Evolutionary conservation across 2,888 invertebrate genomes (phyloP).

Genomic region (Orthosia incerta): DNA sequence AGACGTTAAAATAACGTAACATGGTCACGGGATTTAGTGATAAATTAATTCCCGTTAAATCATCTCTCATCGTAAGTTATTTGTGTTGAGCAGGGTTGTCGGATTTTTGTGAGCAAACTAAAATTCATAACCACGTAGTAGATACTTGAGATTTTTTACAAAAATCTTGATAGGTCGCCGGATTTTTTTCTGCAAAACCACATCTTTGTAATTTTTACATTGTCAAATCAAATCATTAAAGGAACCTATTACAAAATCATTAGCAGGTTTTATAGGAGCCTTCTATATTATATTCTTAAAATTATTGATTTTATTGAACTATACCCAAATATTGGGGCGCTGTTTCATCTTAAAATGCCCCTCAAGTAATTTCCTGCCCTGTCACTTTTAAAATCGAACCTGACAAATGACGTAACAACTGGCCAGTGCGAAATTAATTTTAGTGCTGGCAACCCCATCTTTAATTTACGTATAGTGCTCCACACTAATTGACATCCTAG

Average conservation of each 20-base stretch:
- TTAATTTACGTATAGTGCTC: slow-evolving; percentile 37
- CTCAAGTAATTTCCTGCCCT: slow-evolving; percentile 38
- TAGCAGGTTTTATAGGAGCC: too few relatives aligned
- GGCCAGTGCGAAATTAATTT: slow-evolving; percentile 23
- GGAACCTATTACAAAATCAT: too few relatives aligned
- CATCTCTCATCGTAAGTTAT: slow-evolving; percentile 19
- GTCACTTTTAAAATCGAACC: slow-evolving; percentile 47
- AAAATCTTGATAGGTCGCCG: too few relatives aligned
- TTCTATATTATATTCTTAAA: neutral
- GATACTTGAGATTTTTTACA: too few relatives aligned
- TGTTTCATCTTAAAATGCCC: slow-evolving; percentile 19
- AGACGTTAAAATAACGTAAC: slow-evolving; percentile 3
- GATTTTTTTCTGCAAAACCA: too few relatives aligned
- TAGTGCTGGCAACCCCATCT: slow-evolving; percentile 22
- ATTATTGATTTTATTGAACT: too few relatives aligned
- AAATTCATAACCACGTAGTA: too few relatives aligned
- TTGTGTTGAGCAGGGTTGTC: slow-evolving; percentile 10
- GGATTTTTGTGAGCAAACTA: neutral
- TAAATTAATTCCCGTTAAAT: slow-evolving; percentile 29
- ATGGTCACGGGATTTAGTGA: neutral
- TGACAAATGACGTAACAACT: slow-evolving; percentile 33
- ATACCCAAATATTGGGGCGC: neutral
- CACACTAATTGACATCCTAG: slow-evolving; percentile 49
- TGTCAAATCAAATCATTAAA: too few relatives aligned
- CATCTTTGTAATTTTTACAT: too few relatives aligned